Evolutionary conservation across 2,888 invertebrate species (phyloP), one percentile per base, ranked within the genome.

Genomic region (Synanthedon tipuliformis): DNA sequence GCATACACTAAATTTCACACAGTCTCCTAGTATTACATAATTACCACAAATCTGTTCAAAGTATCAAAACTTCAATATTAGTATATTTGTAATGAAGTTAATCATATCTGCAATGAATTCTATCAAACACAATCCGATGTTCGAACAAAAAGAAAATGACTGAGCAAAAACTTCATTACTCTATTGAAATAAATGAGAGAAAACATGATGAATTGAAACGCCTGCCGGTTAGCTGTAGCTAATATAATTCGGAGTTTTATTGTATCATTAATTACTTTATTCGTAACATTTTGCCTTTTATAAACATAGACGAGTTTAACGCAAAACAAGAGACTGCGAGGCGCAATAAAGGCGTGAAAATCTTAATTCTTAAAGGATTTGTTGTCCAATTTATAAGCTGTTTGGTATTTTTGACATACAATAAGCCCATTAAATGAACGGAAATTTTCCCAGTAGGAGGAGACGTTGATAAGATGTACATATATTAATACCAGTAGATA

Each of bases 181-280:
- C 12, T 13, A 27, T 23, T 23, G 5, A 40, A 40, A 53, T 50
- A 53, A 53, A 41, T 16, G 27, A 40, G 16, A 27, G 40, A 50
- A 50, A 41, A 53, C 53, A 50, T 50, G 50, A 53, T 53, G 50
- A 53, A 53, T 50, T 13, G 40, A 50, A 56, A 51, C 48, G 40
- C 48, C 54, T 45, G 18, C 49, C 18, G 49, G 34, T 52, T 49
- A 41, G 49, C 50, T 54, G 52, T 23, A 23, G 23, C 55, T 53
- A 55, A 52, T 53, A 56, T 56, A 52, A 56, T 52, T 52, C 48
- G 51, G 45, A 41, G 51, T 45, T 34, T 40, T 48, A 51, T 55
- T 50, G 49, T 51, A 52, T 51, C 53, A 55, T 53, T 57, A 57
- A 57, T 54, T 57, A 55, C 55, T 12, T 52, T 52, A 50, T 53